Evolutionary conservation across 2,797 vertebrate genomes (phyloP), one percentile per base, ranked within the genome.

Genomic region (Babyrousa celebensis): DNA sequence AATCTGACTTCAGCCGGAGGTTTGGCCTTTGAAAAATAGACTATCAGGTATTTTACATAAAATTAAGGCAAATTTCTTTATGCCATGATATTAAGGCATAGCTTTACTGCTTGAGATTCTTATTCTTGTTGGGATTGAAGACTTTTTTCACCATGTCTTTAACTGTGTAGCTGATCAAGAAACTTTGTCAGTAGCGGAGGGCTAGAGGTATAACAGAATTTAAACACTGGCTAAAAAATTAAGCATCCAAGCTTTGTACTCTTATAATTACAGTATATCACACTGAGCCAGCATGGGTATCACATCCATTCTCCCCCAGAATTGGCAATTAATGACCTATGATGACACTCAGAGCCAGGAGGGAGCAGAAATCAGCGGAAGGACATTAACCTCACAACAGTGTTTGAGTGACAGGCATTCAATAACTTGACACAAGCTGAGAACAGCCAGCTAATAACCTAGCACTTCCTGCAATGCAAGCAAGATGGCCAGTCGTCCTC

Each of bases 381-480:
- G 52, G 63, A n/a, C 88, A 83, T 79, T 94, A 87, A 88, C 72
- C 68, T 82, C 84, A 83, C 85, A 93, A 68, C 7, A 83, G 84
- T 48, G 52, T 89, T 80, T 87, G 85, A 96, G 40, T 74, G 80
- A 92, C 1, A 65, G 18, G 12, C 52, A 75, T 83, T 92, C 60
- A 75, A 18, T 65, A 95, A 62, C 52, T 15, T 93, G 67, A 87
- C 43, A 92, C 77, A 90, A 85, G 56, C 75, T 80, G 65, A 84
- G 48, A 85, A 93, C 0, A 67, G 23, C 2, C 84, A 70, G 7
- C 36, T 43, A 32, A 94, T 65, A 68, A 75, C 82, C 75, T 1
- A 80, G 62, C 48, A 63, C 68, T 62, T 72, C 18, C n/a, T 60
- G 70, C 32, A 89, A 43, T 23, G 43, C 43, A 43, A 74, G 67